phyloP scores from a whole-genome alignment of 1,140 invertebrate genomes.

The Zaprionus inermis region DNA sequence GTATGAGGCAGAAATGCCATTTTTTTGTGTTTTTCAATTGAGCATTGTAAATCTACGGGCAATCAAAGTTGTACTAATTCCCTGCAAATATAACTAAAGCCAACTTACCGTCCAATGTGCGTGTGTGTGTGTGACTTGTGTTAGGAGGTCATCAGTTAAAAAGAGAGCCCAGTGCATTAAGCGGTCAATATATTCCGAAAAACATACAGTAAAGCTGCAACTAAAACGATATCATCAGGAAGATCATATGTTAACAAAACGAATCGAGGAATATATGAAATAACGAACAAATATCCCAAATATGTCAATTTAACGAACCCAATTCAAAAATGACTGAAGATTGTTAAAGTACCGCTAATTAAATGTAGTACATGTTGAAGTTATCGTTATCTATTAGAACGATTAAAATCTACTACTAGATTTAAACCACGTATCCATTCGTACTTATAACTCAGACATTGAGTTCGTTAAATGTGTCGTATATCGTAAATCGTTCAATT shows the following conservation, averaged over 20 bases:
- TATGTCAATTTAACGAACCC: too few relatives aligned
- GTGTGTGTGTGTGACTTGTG: not conserved
- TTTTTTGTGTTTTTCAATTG: conserved; percentile 13
- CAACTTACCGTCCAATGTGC: not conserved
- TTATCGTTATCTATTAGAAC: not conserved
- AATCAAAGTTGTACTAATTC: conserved; percentile 11
- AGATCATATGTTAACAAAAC: not conserved
- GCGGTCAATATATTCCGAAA: not conserved
- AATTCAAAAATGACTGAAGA: too few relatives aligned
- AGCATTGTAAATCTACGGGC: conserved; percentile 23
- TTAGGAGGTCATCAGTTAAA: not conserved
- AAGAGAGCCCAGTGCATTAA: not conserved
- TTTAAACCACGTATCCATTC: not conserved
- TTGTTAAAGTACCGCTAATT: too few relatives aligned
- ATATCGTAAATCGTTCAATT: conserved; percentile 8
- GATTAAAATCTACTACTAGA: not conserved
- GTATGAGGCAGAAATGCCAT: conserved; percentile 14
- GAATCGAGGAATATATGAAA: too few relatives aligned
- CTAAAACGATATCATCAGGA: not conserved
- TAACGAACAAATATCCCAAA: too few relatives aligned
- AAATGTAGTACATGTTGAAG: too few relatives aligned
- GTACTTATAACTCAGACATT: not conserved
- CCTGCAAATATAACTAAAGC: conserved; percentile 13
- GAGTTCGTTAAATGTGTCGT: not conserved
- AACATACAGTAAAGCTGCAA: not conserved